Base-by-base conservation (phyloP, 2,113 vertebrate genomes). In the Paradoxurus hermaphroditus region DNA sequence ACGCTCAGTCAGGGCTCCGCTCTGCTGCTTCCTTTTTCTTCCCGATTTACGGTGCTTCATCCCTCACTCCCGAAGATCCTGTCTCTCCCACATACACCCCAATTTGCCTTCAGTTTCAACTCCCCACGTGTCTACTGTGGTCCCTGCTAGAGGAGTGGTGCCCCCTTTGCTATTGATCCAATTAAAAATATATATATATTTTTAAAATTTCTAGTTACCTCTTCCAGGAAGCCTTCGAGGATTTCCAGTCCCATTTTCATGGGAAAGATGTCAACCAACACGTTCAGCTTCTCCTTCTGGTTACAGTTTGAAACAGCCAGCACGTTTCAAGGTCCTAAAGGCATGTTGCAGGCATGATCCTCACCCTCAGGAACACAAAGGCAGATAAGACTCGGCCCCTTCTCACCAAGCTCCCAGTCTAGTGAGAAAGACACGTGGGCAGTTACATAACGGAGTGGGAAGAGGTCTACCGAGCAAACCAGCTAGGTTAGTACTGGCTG, bases 381-480 rank as follows among this genome's bases (percentile, higher is more conserved):
- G 36, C 34, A 83, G 23, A 39, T 39, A 13, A 39, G 72, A 27
- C 7, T 1, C 1, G 10, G 46, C 5, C 41, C 39, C 63, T 41
- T 25, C 21, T 83, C 8, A 12, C 59, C 25, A 7, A 41, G 13
- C 41, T 77, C 68, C 25, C 10, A 6, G 49, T 19, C 67, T 73
- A 16, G 19, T 1, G 53, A 51, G 77, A 84, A 11, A 86, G 63
- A 78, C 36, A 56, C 5, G 4, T 0, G 2, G 3, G 11, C 4
- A 13, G 82, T 44, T 9, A 21, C 0, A 2, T 3, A 44, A 14
- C 1, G 1, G 67, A 21, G 3, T 0, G 13, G 34, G 13, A 1
- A 56, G 72, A 67, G 0, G 4, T 14, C 36, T 39, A 7, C 21
- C 49, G 67, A n/a, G 51, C 62, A 25, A 53, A 21, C 7, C 56